These are phyloP conservation scores for Drosophila fuyamai DNA, from an alignment of 1,140 invertebrate genomes.

Conservation along the genomic window DNA sequence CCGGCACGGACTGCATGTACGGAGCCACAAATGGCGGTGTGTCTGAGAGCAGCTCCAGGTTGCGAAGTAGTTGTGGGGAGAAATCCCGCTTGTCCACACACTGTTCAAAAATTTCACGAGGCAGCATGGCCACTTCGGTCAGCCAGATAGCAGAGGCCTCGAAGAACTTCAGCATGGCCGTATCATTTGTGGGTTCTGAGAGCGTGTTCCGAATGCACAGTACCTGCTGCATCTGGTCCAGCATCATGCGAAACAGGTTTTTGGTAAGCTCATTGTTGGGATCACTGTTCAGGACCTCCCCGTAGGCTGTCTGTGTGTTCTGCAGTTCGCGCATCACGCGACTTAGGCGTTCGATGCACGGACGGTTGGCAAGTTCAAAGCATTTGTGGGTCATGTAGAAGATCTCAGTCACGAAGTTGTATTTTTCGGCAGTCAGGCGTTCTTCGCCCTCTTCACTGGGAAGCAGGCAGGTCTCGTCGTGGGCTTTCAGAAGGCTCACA, in stretches of 20 bases:
- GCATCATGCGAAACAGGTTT: conserved; percentile 88
- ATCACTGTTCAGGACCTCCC: conserved; percentile 86
- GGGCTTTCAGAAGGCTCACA: conserved; percentile 89
- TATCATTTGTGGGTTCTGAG: conserved; percentile 75
- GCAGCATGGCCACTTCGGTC: conserved; percentile 89
- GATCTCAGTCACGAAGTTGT: conserved; percentile 95
- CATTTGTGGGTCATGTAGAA: conserved; percentile 96
- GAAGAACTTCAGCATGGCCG: conserved; percentile 88
- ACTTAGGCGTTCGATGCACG: conserved; percentile 91
- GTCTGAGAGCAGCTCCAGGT: conserved; percentile 65
- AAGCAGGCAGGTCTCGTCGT: conserved; percentile 91
- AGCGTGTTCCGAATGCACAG: conserved; percentile 72
- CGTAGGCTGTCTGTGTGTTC: conserved; percentile 90
- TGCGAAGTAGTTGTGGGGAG: conserved; percentile 61
- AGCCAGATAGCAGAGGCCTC: conserved; percentile 94
- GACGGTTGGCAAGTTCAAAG: conserved; percentile 92
- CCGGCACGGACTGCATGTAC: conserved; percentile 90
- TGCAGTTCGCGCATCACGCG: conserved; percentile 89
- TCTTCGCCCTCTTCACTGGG: conserved; percentile 87
- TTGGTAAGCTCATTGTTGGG: conserved; percentile 86
- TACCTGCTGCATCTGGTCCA: conserved; percentile 86
- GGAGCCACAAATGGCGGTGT: conserved; percentile 65
- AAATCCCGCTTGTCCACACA: conserved; percentile 62
- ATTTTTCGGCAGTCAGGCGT: conserved; percentile 86
- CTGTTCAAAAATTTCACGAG: conserved; percentile 53